Evolutionary conservation across 1,140 invertebrate genomes (phyloP).

Genomic region (Yoshiicerus persimilis): DNA sequence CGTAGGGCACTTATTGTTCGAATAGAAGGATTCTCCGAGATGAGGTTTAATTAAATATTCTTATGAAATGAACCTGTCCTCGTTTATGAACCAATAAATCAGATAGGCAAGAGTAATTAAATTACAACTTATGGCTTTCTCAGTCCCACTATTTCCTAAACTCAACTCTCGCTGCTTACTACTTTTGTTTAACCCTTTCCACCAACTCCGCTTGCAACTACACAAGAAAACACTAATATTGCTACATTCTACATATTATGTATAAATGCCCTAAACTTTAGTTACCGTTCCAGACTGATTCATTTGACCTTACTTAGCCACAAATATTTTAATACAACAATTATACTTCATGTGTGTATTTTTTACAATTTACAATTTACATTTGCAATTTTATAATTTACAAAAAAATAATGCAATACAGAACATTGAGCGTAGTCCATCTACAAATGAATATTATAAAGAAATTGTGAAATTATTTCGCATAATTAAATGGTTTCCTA

Average conservation of each 20-base stretch:
- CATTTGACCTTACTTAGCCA: too few relatives aligned
- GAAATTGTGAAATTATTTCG: too few relatives aligned
- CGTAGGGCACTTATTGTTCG: not conserved
- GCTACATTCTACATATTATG: not conserved
- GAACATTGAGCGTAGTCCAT: too few relatives aligned
- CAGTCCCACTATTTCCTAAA: slow-evolving; percentile 25
- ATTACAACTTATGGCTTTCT: slow-evolving; percentile 37
- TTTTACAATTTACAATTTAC: too few relatives aligned
- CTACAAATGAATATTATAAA: too few relatives aligned
- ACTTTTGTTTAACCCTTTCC: not conserved
- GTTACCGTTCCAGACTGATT: too few relatives aligned
- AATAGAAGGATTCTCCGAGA: not conserved
- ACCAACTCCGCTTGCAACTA: not conserved
- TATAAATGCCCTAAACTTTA: too few relatives aligned
- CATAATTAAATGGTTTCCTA: too few relatives aligned
- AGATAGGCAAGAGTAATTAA: slow-evolving; percentile 41
- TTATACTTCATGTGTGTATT: too few relatives aligned
- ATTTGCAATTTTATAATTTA: too few relatives aligned
- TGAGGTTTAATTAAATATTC: slow-evolving; percentile 38
- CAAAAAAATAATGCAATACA: too few relatives aligned
- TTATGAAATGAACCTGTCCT: slow-evolving; percentile 37
- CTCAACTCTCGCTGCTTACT: not conserved
- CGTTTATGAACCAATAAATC: slow-evolving; percentile 44
- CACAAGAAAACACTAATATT: not conserved
- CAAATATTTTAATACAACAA: too few relatives aligned